A percentile compares a stretch with the other conserved stretches of the same genome.
These are phyloP conservation scores for Lamprotornis superbus DNA, from an alignment of 2,113 vertebrate genomes.

Conservation along the genomic window DNA sequence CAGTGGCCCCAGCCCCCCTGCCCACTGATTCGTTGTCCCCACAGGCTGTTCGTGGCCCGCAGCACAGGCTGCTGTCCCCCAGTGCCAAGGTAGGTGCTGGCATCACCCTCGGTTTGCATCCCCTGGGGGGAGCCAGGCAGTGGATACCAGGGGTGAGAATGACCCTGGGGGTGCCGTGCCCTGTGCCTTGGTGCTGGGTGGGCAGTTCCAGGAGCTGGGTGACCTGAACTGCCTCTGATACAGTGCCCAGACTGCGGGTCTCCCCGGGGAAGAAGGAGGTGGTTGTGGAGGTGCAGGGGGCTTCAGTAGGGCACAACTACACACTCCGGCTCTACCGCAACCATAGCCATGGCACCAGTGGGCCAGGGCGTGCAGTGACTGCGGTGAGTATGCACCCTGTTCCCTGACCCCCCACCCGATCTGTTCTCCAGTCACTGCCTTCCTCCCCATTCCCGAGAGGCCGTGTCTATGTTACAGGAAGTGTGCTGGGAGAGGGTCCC, in stretches of 20 bases:
- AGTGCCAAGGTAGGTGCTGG: conserved; percentile 71
- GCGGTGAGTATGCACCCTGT: conserved; percentile 5
- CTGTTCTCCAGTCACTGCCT: accelerated
- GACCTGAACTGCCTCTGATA: background rate
- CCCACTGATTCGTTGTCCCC: conserved; percentile 18
- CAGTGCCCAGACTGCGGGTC: conserved; percentile 63
- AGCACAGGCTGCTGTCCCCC: conserved; percentile 53
- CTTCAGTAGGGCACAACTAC: conserved; percentile 16
- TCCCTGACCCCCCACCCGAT: accelerated
- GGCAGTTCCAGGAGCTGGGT: background rate
- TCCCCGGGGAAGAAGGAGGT: background rate
- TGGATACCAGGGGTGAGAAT: background rate
- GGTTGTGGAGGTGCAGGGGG: conserved; percentile 42
- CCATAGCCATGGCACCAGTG: background rate
- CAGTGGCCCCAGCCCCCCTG: accelerated
- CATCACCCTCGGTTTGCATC: accelerated
- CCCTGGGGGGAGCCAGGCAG: background rate
- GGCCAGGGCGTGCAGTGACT: accelerated
- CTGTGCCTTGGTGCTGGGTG: background rate
- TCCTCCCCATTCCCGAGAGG: background rate
- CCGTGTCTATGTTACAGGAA: background rate
- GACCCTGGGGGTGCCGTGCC: accelerated
- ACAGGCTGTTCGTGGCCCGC: conserved; percentile 68
- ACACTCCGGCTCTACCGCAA: conserved; percentile 60
- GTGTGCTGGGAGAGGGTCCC: background rate